Conservation (phyloP, 2,113 vertebrate species). For the Talpa occidentalis region DNA sequence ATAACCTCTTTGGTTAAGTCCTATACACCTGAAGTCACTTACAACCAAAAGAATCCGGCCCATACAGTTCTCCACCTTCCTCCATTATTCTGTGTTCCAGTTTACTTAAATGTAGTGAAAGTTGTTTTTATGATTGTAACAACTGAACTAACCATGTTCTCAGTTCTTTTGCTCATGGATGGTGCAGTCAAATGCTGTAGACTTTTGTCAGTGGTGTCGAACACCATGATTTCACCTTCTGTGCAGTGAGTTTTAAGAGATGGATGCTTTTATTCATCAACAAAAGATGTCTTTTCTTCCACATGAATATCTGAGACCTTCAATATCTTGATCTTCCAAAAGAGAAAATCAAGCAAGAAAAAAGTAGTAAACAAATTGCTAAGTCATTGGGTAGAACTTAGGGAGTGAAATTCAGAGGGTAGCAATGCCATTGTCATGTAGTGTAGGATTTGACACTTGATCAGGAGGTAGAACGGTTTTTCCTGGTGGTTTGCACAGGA, state of each 20-base stretch:
- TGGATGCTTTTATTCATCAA: not conserved
- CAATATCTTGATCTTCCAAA: not conserved
- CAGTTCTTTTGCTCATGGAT: not conserved
- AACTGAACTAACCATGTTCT: not conserved
- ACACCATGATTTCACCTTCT: not conserved
- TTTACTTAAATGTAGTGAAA: not conserved
- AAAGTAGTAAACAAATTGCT: not conserved
- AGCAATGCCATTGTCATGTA: accelerated
- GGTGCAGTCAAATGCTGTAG: not conserved
- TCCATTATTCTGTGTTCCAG: not conserved
- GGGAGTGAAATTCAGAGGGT: not conserved
- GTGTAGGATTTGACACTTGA: not conserved
- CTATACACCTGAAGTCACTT: not conserved
- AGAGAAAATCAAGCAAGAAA: not conserved
- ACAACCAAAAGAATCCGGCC: not conserved
- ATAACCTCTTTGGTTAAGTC: not conserved
- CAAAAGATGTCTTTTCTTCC: not conserved
- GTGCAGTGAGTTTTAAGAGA: not conserved
- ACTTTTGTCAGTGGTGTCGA: not conserved
- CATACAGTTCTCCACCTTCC: not conserved
- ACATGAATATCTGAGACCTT: not conserved
- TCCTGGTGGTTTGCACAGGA: not conserved
- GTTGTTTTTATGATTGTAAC: not conserved
- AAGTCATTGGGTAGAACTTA: not conserved
- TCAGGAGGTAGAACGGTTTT: not conserved